Base-by-base conservation (phyloP, 64 coral and sea anemone genomes). In the Hydrozoanthus tunicans region DNA sequence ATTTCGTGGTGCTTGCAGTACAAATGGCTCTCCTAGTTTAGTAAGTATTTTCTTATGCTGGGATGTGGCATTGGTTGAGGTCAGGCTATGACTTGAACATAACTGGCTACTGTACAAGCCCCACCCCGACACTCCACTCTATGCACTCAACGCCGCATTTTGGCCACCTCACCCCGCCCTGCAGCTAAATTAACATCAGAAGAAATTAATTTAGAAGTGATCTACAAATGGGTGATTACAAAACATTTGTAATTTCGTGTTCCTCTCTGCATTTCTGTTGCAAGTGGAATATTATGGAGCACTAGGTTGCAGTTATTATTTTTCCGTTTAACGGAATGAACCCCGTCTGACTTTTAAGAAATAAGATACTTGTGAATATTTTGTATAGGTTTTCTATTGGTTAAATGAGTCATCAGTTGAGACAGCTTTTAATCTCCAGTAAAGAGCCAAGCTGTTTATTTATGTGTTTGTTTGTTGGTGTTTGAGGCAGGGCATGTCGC, bases 161-260 rank as follows among this genome's bases (percentile, higher is more conserved):
- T 56, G 17, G 24, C 56, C 74, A 69, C 5, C 68, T 58, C 17
- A 55, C 84, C 84, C 84, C 84, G 20, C 84, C 84, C 84, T 51
- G 68, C 0, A 43, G 84, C 67, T 8, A 88, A 51, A 61, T 51
- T 88, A 70, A 88, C 55, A 88, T 88, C 84, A 88, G 69, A 55
- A 23, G 24, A 6, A 73, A 15, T 43, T 15, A 75, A 52, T 15
- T 7, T 25, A 13, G 84, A 64, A 70, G 73, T 88, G 84, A 88
- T 59, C 70, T 5, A 13, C 68, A 59, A 74, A 59, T 15, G n/a
- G 66, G 64, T 9, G 53, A 14, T 59, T 73, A 24, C 68, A 27
- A 51, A 75, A 1, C 5, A 25, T 14, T 74, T 32, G 2, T 59
- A 15, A 51, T 51, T 75, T 13, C 17, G 20, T 88, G 55, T 5